These are phyloP conservation scores for Calameuta filiformis DNA, from an alignment of 2,888 invertebrate species.

Conservation along the genomic window DNA sequence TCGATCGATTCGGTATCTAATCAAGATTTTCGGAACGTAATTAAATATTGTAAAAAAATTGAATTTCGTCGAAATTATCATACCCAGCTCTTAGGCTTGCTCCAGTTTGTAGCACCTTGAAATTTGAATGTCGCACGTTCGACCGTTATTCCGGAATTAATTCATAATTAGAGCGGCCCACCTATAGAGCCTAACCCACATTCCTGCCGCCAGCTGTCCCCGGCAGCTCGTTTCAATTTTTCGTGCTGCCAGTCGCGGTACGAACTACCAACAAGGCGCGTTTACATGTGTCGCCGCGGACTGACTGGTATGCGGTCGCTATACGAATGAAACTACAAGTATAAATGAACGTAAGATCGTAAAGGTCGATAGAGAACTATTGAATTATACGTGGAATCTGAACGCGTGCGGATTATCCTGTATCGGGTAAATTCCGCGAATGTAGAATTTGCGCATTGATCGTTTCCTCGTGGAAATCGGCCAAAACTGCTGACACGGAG, in stretches of 20 bases:
- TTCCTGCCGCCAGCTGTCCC: conserved; percentile 56
- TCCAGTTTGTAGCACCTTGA: conserved; percentile 11
- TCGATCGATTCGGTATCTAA: not conserved
- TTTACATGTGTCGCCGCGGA: not conserved
- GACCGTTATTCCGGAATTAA: conserved; percentile 64
- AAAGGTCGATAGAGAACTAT: not conserved
- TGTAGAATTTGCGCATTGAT: not conserved
- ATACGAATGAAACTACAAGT: not conserved
- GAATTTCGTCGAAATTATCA: not conserved
- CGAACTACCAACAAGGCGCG: not conserved
- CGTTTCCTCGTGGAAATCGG: not conserved
- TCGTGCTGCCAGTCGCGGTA: conserved; percentile 5
- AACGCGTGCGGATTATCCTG: not conserved
- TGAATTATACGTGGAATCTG: not conserved
- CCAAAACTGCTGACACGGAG: conserved; percentile 38
- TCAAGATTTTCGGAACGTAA: not conserved
- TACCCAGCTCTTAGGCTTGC: not conserved
- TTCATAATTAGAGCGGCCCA: conserved; percentile 63
- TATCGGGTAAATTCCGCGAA: not conserved
- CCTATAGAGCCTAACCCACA: conserved; percentile 56
- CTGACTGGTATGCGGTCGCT: not conserved
- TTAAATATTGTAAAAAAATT: not conserved
- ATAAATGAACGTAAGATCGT: not conserved
- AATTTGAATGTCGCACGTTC: conserved; percentile 44
- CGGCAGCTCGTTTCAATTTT: conserved; percentile 23